Conservation (phyloP, 2,888 invertebrate species). For the Xestobium rufovillosum region DNA sequence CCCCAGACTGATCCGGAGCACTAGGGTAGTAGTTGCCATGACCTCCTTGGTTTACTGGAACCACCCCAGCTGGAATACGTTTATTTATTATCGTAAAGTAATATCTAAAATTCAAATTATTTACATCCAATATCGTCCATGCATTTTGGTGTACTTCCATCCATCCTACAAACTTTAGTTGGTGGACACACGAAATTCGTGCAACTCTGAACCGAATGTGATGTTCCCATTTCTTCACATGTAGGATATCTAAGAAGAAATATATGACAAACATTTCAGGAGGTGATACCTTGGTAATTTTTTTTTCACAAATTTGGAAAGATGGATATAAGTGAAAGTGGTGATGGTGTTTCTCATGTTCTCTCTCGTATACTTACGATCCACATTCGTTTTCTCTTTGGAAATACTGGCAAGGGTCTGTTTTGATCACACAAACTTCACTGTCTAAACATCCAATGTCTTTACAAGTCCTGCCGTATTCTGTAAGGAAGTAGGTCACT, state of each 20-base stretch:
- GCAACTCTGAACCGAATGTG: too few relatives aligned
- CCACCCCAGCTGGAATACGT: slow-evolving; percentile 17
- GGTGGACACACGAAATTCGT: slow-evolving; percentile 40
- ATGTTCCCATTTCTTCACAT: slow-evolving; percentile 36
- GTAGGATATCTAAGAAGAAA: slow-evolving; percentile 39
- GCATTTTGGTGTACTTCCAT: slow-evolving; percentile 39
- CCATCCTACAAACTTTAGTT: slow-evolving; percentile 38
- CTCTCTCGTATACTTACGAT: slow-evolving; percentile 33
- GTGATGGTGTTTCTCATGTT: too few relatives aligned
- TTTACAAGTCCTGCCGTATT: slow-evolving; percentile 69
- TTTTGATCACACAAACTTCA: slow-evolving; percentile 63
- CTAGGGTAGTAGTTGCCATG: slow-evolving; percentile 29
- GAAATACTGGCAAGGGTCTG: slow-evolving; percentile 61
- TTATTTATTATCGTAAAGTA: too few relatives aligned
- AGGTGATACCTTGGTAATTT: too few relatives aligned
- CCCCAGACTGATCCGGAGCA: background rate
- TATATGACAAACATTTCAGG: background rate
- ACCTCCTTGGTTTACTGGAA: slow-evolving; percentile 15
- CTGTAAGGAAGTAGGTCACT: slow-evolving; percentile 46
- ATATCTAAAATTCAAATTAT: background rate
- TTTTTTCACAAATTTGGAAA: too few relatives aligned
- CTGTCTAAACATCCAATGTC: slow-evolving; percentile 70
- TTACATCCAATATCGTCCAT: slow-evolving; percentile 30
- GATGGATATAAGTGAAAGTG: too few relatives aligned
- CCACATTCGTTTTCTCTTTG: slow-evolving; percentile 46